A percentile compares a stretch with the other conserved stretches of the same genome.
These are phyloP conservation scores for Haliclystus octoradiatus DNA, from an alignment of 30 jellyfish, hydroid and myxozoan genomes.

Conservation along the genomic window DNA sequence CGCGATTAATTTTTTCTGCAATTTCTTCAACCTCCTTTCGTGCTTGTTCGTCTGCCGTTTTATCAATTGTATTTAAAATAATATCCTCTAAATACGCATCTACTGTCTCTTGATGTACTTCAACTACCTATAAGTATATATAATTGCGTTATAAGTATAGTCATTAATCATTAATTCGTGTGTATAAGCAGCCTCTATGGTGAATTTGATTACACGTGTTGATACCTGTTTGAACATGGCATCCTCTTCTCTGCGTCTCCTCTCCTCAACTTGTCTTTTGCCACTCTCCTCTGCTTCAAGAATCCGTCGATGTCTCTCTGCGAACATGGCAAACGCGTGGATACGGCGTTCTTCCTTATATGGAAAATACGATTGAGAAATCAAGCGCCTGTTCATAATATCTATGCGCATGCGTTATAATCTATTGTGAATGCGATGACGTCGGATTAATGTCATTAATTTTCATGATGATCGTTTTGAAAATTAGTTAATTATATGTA, in stretches of 20 bases:
- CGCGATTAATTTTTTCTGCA: conserved; percentile 81
- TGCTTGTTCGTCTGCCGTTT: conserved; percentile 92
- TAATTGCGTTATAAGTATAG: too few species aligned
- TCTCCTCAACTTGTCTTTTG: conserved; percentile 91
- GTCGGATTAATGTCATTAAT: too few species aligned
- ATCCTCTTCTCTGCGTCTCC: conserved; percentile 98
- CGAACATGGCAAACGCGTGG: conserved; percentile 99
- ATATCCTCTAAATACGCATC: conserved; percentile 74
- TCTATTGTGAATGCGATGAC: too few species aligned
- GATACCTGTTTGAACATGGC: conserved; percentile 86
- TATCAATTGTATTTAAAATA: conserved; percentile 59
- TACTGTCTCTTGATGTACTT: conserved; percentile 96
- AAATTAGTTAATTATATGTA: too few species aligned
- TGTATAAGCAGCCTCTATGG: neutral
- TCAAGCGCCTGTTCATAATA: too few species aligned
- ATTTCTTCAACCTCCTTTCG: conserved; percentile 63
- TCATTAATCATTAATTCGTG: too few species aligned
- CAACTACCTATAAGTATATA: conserved; percentile 45
- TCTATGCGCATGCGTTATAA: too few species aligned
- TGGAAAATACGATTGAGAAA: neutral
- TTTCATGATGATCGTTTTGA: too few species aligned
- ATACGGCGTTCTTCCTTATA: conserved; percentile 94
- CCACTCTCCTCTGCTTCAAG: conserved; percentile 99
- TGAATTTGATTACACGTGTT: neutral
- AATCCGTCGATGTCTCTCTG: conserved; percentile 94